phyloP scores from a whole-genome alignment of 2,113 vertebrate genomes.

The Cyphomyrus discorhynchus region DNA sequence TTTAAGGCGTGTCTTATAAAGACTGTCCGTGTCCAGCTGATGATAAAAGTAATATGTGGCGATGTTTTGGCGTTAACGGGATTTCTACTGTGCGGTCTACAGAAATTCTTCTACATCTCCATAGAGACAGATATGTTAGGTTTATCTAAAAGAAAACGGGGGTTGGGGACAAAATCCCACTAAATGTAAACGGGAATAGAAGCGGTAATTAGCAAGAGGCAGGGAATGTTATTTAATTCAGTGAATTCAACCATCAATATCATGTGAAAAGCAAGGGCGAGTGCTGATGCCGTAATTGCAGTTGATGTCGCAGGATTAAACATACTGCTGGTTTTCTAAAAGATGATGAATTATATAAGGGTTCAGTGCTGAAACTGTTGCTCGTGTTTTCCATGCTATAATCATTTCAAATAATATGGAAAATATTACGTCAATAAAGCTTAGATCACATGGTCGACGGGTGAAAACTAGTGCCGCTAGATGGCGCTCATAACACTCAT shows the following conservation, averaged over 20 bases:
- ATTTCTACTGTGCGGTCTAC: not conserved
- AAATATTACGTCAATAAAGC: slow-evolving; percentile 3
- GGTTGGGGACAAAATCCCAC: not conserved
- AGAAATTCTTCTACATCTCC: not conserved
- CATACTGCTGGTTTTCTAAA: not conserved
- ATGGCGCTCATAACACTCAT: not conserved
- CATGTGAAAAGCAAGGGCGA: not conserved
- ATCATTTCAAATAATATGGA: not conserved
- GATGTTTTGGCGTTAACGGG: not conserved
- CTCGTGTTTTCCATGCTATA: not conserved
- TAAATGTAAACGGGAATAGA: not conserved
- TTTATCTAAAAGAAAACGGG: not conserved
- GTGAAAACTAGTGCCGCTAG: not conserved
- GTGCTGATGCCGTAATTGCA: not conserved
- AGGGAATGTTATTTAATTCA: not conserved
- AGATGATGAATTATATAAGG: not conserved
- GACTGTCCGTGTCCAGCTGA: not conserved
- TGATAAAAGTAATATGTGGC: not conserved
- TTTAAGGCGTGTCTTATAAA: slow-evolving; percentile 11
- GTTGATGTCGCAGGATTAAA: not conserved
- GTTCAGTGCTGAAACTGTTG: not conserved
- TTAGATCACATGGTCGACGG: not conserved
- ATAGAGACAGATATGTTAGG: not conserved
- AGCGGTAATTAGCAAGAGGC: not conserved
- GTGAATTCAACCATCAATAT: not conserved